Evolutionary conservation across 2,797 vertebrate species (phyloP).

Genomic region (Crax fasciolata): DNA sequence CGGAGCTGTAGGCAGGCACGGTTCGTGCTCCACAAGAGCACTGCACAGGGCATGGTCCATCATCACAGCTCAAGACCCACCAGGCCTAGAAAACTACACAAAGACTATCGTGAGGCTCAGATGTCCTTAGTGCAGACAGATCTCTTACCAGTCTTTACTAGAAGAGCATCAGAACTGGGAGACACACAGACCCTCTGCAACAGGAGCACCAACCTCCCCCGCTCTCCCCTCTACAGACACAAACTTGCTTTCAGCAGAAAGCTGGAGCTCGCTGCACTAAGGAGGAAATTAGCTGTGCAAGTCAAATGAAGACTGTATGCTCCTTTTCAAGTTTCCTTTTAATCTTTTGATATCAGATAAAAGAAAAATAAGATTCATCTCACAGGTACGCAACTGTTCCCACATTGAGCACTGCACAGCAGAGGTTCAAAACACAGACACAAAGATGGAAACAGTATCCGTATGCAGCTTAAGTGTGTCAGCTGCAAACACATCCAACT

Average conservation of each 20-base stretch:
- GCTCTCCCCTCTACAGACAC: background rate
- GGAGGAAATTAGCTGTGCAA: conserved; percentile 23
- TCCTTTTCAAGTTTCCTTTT: conserved; percentile 60
- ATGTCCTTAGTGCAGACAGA: background rate
- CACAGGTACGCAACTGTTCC: conserved; percentile 5
- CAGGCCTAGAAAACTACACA: background rate
- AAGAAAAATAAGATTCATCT: conserved; percentile 37
- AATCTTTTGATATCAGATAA: conserved; percentile 58
- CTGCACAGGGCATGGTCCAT: background rate
- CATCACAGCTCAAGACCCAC: background rate
- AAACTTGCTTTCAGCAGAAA: background rate
- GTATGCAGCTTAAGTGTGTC: background rate
- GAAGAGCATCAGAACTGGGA: background rate
- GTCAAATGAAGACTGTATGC: background rate
- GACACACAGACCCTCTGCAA: background rate
- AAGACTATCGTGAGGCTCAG: background rate
- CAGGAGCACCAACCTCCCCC: background rate
- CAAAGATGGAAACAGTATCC: conserved; percentile 34
- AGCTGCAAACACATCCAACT: background rate
- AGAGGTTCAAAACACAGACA: background rate
- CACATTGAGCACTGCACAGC: conserved; percentile 19
- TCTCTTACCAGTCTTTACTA: background rate
- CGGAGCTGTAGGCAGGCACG: background rate
- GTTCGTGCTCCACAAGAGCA: background rate
- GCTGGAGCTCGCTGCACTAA: background rate